Conservation (phyloP, 2,113 vertebrate species). For the Thalassoma bifasciatum region DNA sequence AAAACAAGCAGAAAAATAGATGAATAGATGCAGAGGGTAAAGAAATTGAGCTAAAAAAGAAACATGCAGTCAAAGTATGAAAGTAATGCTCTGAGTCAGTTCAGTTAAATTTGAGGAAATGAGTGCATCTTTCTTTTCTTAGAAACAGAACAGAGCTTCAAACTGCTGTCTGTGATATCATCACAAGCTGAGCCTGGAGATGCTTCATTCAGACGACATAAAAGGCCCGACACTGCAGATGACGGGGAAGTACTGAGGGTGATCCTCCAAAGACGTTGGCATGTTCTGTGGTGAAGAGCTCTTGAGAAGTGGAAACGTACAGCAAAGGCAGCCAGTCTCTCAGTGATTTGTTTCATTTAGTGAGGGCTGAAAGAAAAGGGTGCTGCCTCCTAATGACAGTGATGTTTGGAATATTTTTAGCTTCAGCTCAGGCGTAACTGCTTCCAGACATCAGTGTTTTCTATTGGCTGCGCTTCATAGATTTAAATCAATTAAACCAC, state of each 20-base stretch:
- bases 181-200: conserved; percentile 42
- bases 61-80: conserved; percentile 40
- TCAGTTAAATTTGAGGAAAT: conserved; percentile 55
- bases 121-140: conserved; percentile 42
- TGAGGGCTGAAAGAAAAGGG: background rate
- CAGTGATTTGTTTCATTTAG: conserved; percentile 15
- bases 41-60: conserved; percentile 32
- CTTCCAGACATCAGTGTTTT: background rate
- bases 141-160: conserved; percentile 31
- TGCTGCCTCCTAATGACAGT: conserved; percentile 10
- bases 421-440: background rate
- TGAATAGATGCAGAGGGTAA: conserved; percentile 10
- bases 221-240: conserved; percentile 34
- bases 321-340: conserved; percentile 16
- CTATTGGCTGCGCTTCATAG: background rate
- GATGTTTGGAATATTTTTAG: conserved; percentile 7
- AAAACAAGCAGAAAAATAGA: conserved; percentile 54
- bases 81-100: conserved; percentile 34
- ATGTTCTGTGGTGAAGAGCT: conserved; percentile 25
- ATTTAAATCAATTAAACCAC: no score
- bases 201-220: conserved; percentile 46
- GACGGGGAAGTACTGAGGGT: conserved; percentile 60
- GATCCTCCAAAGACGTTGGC: conserved; percentile 32
- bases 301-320: conserved; percentile 20
- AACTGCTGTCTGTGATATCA: conserved; percentile 33